Evolutionary conservation across 2,113 vertebrate species (phyloP).

Genomic region (Gobius niger): DNA sequence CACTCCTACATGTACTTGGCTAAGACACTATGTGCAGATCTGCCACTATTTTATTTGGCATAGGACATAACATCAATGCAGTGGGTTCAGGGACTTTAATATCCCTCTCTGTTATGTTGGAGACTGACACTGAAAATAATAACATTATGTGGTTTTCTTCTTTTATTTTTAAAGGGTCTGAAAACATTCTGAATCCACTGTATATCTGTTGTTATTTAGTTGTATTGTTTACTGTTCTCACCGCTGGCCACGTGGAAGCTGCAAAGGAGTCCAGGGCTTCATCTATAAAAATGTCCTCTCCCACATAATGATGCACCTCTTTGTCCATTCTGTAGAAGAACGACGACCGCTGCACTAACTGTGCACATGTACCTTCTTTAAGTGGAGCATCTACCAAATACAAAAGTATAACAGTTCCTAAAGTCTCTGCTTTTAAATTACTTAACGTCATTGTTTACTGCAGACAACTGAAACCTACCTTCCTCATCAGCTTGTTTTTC

Average conservation of each 20-base stretch:
- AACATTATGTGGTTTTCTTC: too few species aligned
- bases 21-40: background rate
- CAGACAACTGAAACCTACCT: conserved; percentile 4
- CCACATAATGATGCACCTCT: conserved; percentile 58
- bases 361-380: conserved; percentile 9
- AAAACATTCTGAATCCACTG: background rate
- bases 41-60: background rate
- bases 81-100: background rate
- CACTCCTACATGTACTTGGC: background rate
- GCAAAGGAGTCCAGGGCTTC: conserved; percentile 64
- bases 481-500: background rate
- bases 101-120: too few species aligned
- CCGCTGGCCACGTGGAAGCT: conserved; percentile 70
- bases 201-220: too few species aligned
- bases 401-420: conserved; percentile 1
- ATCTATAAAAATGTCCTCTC: conserved; percentile 62
- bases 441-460: background rate
- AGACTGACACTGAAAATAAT: too few species aligned
- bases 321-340: conserved; percentile 42
- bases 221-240: conserved; percentile 35
- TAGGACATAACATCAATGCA: background rate
- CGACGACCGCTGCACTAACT: conserved; percentile 11
- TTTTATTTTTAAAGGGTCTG: too few species aligned
- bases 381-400: conserved; percentile 21
- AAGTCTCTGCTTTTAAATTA: background rate